phyloP scores from a whole-genome alignment of 2,113 vertebrate genomes.

The Microcebus murinus region DNA sequence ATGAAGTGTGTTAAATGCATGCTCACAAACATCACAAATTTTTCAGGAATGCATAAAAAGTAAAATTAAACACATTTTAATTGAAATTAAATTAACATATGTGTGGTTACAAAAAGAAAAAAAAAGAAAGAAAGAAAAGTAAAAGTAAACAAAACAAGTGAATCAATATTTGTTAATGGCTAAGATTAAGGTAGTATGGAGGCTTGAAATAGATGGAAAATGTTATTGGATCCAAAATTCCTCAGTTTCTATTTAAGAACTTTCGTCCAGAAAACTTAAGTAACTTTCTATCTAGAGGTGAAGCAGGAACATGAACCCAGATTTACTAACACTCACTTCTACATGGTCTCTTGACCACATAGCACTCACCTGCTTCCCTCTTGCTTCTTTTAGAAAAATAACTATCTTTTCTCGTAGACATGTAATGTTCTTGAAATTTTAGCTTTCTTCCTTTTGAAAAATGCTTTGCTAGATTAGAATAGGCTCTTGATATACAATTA shows the following conservation, averaged over 20 bases:
- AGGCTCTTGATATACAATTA: not conserved
- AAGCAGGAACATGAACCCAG: not conserved
- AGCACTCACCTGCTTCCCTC: not conserved
- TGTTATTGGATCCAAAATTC: not conserved
- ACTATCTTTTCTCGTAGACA: not conserved
- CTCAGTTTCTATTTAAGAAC: not conserved
- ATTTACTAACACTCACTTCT: not conserved
- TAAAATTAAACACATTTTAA: not conserved
- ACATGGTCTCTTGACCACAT: not conserved
- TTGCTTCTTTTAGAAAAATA: not conserved
- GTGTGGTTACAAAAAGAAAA: not conserved
- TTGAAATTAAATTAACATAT: not conserved
- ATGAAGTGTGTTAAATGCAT: not conserved
- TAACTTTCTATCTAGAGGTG: not conserved
- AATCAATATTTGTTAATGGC: not conserved
- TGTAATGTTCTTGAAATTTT: not conserved
- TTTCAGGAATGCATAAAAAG: not conserved
- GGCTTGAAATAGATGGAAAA: not conserved
- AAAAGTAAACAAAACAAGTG: not conserved
- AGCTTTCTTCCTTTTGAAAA: not conserved
- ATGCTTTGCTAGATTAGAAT: not conserved
- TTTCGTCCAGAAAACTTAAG: not conserved
- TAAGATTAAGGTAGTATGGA: not conserved
- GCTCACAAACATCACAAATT: not conserved
- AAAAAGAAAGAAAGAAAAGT: not conserved